A percentile compares a stretch with the other conserved stretches of the same genome.
Evolutionary conservation across 2,797 vertebrate species (phyloP).

Genomic region (Enteromius unitaeniatus): DNA sequence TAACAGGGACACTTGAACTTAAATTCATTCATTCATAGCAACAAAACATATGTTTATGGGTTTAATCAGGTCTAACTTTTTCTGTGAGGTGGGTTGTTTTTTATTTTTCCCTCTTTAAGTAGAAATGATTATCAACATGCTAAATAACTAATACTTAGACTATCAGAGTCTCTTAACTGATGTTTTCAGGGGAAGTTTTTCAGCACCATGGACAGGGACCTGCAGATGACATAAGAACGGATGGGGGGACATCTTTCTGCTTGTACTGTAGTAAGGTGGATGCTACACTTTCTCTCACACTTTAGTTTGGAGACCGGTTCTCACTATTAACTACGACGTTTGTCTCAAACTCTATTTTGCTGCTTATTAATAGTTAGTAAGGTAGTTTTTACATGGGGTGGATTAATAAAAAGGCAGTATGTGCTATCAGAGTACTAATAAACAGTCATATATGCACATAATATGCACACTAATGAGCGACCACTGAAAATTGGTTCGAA

Average conservation of each 20-base stretch:
- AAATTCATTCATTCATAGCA: background rate
- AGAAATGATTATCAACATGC: background rate
- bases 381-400: background rate
- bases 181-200: background rate
- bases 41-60: background rate
- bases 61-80: background rate
- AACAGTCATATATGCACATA: background rate
- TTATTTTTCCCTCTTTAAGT: background rate
- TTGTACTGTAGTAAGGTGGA: background rate
- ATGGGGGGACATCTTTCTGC: background rate
- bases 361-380: background rate
- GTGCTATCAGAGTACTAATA: background rate
- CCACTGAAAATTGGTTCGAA: background rate
- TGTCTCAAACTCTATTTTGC: background rate
- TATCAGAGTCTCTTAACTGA: background rate
- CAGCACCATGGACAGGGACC: conserved; percentile 9
- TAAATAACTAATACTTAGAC: background rate
- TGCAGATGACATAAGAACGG: background rate
- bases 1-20: background rate
- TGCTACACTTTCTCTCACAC: background rate
- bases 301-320: background rate
- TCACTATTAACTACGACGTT: background rate
- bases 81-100: background rate
- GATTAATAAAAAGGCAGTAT: background rate
- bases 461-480: background rate